Evolutionary conservation across 2,888 invertebrate genomes (phyloP), one percentile per base, ranked within the genome.

Genomic region (Apeira syringaria): DNA sequence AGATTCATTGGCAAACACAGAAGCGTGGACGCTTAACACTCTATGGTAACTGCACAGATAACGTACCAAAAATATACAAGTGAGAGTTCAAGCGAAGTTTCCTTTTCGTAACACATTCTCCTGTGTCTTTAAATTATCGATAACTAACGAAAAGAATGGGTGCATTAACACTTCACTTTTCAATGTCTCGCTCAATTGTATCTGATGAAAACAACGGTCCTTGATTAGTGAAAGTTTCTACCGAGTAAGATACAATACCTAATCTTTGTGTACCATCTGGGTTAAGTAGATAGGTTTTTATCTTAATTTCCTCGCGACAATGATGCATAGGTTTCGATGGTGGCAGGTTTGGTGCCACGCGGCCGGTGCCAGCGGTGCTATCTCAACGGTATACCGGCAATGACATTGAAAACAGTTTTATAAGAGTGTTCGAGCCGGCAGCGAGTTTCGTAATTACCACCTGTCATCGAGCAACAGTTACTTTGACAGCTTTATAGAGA

Each of bases 361-460:
- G 34, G 35, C 32, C 29, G 22, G 26, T 29, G 28, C 31, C 43
- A 28, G 28, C 25, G 22, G 27, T 35, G 25, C 28, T 35, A 47
- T 41, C 43, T 34, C 5, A 53, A 47, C 38, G 26, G 37, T 47
- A 40, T 26, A 51, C 31, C 39, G 63, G 55, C 71, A 77, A 68
- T 77, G 77, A 72, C 80, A 78, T 69, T 78, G 74, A 76, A 75
- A 66, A 54, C 37, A 46, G 43, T 36, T 43, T 62, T 61, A 55
- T 7, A 37, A 10, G 25, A 38, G 32, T 12, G 7, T 20, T 7
- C 20, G 20, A 20, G 20, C n/a, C 39, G 17, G 60, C 68, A 59
- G 65, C 64, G 60, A 61, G 71, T 70, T 70, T 66, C 69, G 69
- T 82, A 80, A 83, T 80, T 76, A 73, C 68, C 57, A 66, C 61